Conservation (phyloP, 2,113 vertebrate genomes). For the Hypanus sabinus region DNA sequence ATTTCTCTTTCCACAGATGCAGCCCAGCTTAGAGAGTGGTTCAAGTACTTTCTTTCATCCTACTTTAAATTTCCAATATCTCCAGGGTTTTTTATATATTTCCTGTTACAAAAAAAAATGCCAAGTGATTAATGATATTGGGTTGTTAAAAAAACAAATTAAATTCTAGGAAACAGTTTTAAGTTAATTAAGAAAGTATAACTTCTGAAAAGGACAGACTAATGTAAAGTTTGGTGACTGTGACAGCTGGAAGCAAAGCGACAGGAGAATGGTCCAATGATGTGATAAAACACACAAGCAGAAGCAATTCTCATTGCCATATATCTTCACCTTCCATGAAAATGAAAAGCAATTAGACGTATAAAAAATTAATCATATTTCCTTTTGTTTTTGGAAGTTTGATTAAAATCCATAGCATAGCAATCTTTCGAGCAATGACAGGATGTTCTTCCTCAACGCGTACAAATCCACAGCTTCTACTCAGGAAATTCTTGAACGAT, state of each 20-base stretch:
- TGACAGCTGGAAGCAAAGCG: constrained; percentile 14
- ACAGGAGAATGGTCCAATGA: neutral
- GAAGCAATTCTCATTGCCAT: neutral
- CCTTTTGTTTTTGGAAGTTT: neutral
- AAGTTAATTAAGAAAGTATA: neutral
- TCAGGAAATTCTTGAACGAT: neutral
- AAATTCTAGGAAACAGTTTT: neutral
- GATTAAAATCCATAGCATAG: neutral
- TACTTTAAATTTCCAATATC: no score
- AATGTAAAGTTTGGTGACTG: neutral
- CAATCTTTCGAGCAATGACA: neutral
- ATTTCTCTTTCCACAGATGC: no score
- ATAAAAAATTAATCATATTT: neutral
- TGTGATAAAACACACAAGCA: neutral
- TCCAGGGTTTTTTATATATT: no score
- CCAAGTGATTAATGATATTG: neutral
- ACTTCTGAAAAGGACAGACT: neutral
- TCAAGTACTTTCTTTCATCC: no score
- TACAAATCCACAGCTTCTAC: neutral
- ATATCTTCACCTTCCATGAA: constrained; percentile 11
- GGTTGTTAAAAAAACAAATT: constrained; percentile 16
- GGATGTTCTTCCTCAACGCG: no score
- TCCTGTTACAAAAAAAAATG: no score
- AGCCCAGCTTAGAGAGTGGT: no score
- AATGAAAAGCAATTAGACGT: neutral